A percentile compares a stretch with the other conserved stretches of the same genome.
phyloP scores from a whole-genome alignment of 92 coral and sea anemone species.

The Meandrina meandrites region DNA sequence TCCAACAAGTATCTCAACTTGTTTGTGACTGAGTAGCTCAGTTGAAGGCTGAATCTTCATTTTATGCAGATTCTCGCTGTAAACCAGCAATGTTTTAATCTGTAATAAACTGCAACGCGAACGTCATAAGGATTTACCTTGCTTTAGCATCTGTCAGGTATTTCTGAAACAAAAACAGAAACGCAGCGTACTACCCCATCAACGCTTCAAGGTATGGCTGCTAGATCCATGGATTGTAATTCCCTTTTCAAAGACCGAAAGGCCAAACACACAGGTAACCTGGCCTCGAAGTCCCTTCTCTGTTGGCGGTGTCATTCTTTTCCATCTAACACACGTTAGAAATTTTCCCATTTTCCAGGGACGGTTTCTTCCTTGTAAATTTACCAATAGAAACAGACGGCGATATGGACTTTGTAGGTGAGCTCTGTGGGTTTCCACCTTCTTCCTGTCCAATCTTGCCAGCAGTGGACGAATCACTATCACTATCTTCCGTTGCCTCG shows the following conservation, averaged over 20 bases:
- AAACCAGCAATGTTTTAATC: too few relatives aligned
- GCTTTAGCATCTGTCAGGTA: background rate
- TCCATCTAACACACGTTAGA: constrained; percentile 5
- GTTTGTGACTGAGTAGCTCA: too few relatives aligned
- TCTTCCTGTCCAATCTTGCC: constrained; percentile 46
- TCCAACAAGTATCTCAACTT: too few relatives aligned
- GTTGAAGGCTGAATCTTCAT: too few relatives aligned
- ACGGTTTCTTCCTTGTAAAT: constrained; percentile 11
- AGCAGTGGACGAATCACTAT: constrained; percentile 70
- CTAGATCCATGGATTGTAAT: background rate
- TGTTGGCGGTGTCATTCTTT: background rate
- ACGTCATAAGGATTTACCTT: background rate
- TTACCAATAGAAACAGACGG: constrained; percentile 5
- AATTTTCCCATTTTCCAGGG: constrained; percentile 19
- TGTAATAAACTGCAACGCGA: too few relatives aligned
- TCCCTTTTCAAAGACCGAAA: background rate
- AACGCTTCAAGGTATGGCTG: background rate
- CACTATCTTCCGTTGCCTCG: constrained; percentile 33
- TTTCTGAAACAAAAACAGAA: background rate
- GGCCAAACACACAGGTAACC: background rate
- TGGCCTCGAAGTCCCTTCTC: background rate
- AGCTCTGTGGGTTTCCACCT: background rate
- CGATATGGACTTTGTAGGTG: constrained; percentile 23
- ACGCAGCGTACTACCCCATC: background rate
- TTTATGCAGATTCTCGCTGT: too few relatives aligned